Percentiles rank a stretch among this genome's conserved stretches.
Conservation (phyloP, 2,888 invertebrate species). For the Tetragnatha montana region DNA sequence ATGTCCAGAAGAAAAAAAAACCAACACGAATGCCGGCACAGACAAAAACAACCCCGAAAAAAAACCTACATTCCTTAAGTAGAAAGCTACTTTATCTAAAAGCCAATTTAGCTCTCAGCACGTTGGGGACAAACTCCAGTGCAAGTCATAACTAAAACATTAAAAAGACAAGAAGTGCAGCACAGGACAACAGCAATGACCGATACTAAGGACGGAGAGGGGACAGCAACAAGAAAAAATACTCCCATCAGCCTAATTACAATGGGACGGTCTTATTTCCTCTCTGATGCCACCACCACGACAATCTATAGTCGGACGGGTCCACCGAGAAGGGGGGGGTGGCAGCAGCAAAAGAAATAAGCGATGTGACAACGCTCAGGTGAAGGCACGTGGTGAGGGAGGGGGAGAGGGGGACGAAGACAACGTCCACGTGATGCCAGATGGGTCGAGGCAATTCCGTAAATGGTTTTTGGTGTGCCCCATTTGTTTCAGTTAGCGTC, state of each 20-base stretch:
- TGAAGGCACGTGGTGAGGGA: constrained; percentile 47
- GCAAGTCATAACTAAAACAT: constrained; percentile 61
- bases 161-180: constrained; percentile 4
- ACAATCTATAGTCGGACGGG: constrained; percentile 37
- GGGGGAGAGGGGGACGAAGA: constrained; percentile 31
- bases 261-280: constrained; percentile 49
- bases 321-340: constrained; percentile 30
- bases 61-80: constrained; percentile 19
- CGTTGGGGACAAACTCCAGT: constrained; percentile 66
- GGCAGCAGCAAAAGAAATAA: constrained; percentile 33
- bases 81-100: constrained; percentile 67
- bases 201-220: constrained; percentile 35
- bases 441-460: constrained; percentile 72
- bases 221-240: constrained; percentile 55
- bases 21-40: background rate
- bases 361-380: constrained; percentile 57
- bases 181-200: constrained; percentile 26
- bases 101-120: constrained; percentile 69
- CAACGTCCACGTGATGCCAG: constrained; percentile 69
- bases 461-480: constrained; percentile 70
- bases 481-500: constrained; percentile 72
- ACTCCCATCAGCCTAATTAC: constrained; percentile 68
- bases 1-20: constrained; percentile 12
- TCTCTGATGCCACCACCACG: constrained; percentile 29
- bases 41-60: background rate